Base-by-base conservation (phyloP, 2,113 vertebrate genomes). In the Casuarius casuarius region DNA sequence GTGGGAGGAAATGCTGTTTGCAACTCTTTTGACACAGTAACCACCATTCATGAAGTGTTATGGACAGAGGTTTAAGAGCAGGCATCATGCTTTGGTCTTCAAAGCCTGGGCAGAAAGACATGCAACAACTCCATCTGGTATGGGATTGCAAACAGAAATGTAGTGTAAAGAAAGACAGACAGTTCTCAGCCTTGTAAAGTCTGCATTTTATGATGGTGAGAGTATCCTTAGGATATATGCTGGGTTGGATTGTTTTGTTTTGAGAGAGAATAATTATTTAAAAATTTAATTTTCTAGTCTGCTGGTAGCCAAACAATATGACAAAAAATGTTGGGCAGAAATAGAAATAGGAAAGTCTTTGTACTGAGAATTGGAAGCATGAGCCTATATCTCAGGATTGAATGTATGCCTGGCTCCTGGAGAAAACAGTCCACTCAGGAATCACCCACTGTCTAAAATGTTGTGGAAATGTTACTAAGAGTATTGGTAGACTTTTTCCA, bases 91-190 rank as follows among this genome's bases (percentile, higher is more conserved):
- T 92, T 92, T 0, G 0, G 40, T 77, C 96, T 95, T 80, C 82
- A 65, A 80, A 94, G 89, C 23, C 49, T 91, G 89, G 62, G 51
- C 59, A 46, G 67, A 75, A 89, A 89, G 48, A 85, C 84, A 11
- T 63, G 61, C 84, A 86, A 67, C 81, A 82, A 5, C 78, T 86
- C 78, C 77, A 94, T 94, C 87, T 95, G 96, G 78, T 95, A 73
- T 29, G 67, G 84, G 72, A 67, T 10, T 95, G 81, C 91, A 80
- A 90, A 89, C 77, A 96, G 95, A 95, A 83, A 52, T 11, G 22
- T 67, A 80, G 78, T 26, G 42, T 23, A 66, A 73, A 63, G 54
- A 92, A 87, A 89, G 91, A 33, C 84, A 87, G 77, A 46, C 52
- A 12, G 2, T 84, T 58, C 22, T 87, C 59, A 46, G 61, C 76